A percentile compares a stretch with the other conserved stretches of the same genome.
Conservation (phyloP, 2,113 vertebrate genomes). For the Syrmaticus mikado region DNA sequence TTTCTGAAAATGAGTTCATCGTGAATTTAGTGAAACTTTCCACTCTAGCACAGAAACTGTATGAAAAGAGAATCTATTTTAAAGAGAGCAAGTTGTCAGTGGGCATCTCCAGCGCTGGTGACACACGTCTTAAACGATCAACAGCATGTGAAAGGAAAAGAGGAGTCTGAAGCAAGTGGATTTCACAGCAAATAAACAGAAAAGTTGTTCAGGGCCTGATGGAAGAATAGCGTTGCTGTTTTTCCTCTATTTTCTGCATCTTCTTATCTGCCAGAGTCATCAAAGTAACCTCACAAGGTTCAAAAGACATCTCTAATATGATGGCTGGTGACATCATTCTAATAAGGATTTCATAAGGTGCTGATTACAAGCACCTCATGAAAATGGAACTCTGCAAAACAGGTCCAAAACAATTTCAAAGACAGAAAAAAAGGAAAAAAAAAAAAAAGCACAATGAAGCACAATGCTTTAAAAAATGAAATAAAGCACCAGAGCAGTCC, state of each 20-base stretch:
- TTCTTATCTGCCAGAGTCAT: background rate
- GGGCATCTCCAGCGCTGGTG: background rate
- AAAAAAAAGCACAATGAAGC: background rate
- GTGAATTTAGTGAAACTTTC: background rate
- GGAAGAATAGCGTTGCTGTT: background rate
- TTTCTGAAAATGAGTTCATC: conserved; percentile 3
- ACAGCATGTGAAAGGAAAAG: background rate
- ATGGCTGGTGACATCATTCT: background rate
- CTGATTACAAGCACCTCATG: background rate
- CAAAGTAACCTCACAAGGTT: background rate
- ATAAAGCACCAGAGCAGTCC: background rate
- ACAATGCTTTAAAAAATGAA: background rate
- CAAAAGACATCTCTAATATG: background rate
- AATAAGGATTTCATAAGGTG: background rate
- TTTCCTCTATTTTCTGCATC: background rate
- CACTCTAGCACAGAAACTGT: background rate
- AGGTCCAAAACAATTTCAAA: background rate
- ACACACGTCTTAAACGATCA: background rate
- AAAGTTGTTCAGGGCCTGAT: background rate
- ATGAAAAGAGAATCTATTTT: background rate
- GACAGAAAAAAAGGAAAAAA: background rate
- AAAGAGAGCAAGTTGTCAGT: background rate
- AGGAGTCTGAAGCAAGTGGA: background rate
- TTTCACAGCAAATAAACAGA: background rate
- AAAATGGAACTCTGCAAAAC: background rate